Evolutionary conservation across 2,888 invertebrate species (phyloP).

Genomic region (Himalopsyche anomala): DNA sequence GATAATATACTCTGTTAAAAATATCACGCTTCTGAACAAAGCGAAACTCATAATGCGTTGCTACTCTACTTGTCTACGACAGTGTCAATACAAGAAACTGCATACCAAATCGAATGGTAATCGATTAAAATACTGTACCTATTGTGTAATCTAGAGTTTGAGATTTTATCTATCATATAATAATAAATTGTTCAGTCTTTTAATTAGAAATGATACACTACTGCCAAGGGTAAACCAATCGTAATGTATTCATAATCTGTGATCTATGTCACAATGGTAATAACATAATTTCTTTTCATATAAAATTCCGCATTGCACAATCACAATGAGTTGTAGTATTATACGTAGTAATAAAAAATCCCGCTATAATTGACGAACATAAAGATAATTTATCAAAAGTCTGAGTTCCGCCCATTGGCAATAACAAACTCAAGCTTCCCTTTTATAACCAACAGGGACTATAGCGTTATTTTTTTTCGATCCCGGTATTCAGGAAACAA

Average conservation of each 20-base stretch:
- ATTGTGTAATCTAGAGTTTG: too few species aligned
- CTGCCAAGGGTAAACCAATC: background rate
- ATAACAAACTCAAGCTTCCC: background rate
- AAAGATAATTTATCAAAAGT: slow-evolving; percentile 19
- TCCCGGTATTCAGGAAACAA: background rate
- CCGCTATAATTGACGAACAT: background rate
- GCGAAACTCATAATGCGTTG: too few species aligned
- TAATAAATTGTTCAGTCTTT: too few species aligned
- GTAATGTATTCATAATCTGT: background rate
- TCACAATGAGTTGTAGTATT: background rate
- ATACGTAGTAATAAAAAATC: slow-evolving; percentile 6
- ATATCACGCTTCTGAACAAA: too few species aligned
- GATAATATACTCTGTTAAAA: too few species aligned
- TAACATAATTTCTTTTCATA: background rate
- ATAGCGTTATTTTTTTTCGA: background rate
- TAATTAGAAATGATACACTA: too few species aligned
- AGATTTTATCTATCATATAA: too few species aligned
- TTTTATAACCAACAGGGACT: background rate
- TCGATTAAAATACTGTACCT: too few species aligned
- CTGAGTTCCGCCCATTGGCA: slow-evolving; percentile 17
- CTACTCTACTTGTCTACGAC: too few species aligned
- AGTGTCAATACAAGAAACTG: too few species aligned
- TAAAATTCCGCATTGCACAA: slow-evolving; percentile 5
- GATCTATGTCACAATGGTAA: background rate
- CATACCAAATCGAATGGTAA: too few species aligned